Base-by-base conservation (phyloP, 2,797 vertebrate species). In the Myioborus melanocephalus region DNA sequence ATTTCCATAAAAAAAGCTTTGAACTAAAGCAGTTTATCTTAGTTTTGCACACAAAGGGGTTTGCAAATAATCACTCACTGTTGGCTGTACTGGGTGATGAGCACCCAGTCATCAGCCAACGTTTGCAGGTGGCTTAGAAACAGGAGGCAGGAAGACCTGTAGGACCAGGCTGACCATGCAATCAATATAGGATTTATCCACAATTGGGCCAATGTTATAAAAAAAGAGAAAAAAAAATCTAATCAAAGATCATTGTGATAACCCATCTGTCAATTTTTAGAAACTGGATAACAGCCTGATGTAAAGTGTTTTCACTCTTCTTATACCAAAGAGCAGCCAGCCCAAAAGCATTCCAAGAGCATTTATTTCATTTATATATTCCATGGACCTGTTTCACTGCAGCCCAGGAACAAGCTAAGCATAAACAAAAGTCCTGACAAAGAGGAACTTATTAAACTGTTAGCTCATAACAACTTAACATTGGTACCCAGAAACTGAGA, bases 71-170 rank as follows among this genome's bases (percentile, higher is more conserved):
- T 37, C 10, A 14, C n/a, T 76, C 50, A 27, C 34, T 20, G 19
- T 27, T 0, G 0, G 19, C 41, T 60, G 28, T 14, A 52, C 24
- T 12, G 8, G 20, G 14, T 39, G 34, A 30, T 72, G n/a, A 41
- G 15, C 30, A 37, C n/a, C 9, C 30, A 32, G 10, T 14, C 15
- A 37, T 23, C 53, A 59, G 61, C 71, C 37, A 59, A 85, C 37
- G 37, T 23, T 37, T 68, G 28, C 39, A 73, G 32, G 44, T 43
- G 56, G 28, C 46, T 56, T 10, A 78, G 53, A 71, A 90, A 77
- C 19, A 27, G 7, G 32, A 84, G 70, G 46, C 52, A 22, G 35
- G 49, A 70, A 56, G 11, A 41, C 6, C 3, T 35, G 15, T 16
- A 89, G 41, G 53, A 87, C 28, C 27, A 90, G 55, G 34, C 19